phyloP scores from a whole-genome alignment of 2,888 invertebrate genomes.

The Hetaerina titia region DNA sequence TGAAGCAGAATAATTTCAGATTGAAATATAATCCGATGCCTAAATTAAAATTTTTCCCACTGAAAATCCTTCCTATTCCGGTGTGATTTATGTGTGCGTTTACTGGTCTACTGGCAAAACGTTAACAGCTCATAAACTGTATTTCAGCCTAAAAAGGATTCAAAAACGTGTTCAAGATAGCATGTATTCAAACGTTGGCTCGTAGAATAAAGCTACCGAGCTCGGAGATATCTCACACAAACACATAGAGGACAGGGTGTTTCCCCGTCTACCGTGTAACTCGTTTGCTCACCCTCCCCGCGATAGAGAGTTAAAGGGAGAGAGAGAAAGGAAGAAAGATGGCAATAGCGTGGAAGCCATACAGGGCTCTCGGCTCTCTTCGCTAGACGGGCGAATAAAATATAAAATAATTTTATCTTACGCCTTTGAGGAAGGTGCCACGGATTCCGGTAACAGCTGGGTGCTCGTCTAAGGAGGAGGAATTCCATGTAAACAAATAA shows the following conservation, averaged over 20 bases:
- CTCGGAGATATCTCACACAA: background rate
- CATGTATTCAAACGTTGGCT: background rate
- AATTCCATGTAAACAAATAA: background rate
- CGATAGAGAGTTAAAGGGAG: background rate
- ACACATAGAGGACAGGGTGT: background rate
- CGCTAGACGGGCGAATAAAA: background rate
- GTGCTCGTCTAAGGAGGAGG: background rate
- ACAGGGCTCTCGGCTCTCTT: background rate
- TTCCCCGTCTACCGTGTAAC: background rate
- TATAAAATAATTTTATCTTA: background rate
- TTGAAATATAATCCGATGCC: too few relatives aligned
- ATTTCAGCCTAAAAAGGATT: background rate
- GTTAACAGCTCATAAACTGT: too few relatives aligned
- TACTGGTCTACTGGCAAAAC: too few relatives aligned
- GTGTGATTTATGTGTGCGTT: too few relatives aligned
- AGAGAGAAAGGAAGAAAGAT: background rate
- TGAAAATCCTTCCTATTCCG: too few relatives aligned
- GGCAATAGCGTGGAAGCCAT: background rate
- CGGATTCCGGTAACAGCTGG: slow-evolving; percentile 5
- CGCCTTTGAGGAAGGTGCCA: background rate
- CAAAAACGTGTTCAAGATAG: background rate
- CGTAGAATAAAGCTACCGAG: background rate
- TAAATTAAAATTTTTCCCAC: too few relatives aligned
- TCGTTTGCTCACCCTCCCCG: background rate
- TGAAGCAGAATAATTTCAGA: too few relatives aligned